Percentiles rank a stretch among this genome's conserved stretches.
These are phyloP conservation scores for Lasaia peninsularis DNA, from an alignment of 1,140 invertebrate genomes.

Conservation along the genomic window DNA sequence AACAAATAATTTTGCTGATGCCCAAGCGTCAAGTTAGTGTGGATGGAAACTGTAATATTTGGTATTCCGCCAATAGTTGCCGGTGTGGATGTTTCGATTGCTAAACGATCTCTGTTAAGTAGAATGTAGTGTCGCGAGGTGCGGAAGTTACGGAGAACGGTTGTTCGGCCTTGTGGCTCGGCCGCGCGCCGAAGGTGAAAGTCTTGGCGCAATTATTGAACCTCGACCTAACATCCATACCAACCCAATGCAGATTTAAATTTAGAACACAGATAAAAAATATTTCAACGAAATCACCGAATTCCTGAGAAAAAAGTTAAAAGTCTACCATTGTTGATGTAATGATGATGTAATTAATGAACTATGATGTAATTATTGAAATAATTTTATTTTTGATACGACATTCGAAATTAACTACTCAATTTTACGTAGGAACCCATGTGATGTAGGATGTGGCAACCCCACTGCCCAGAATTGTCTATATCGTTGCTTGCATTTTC, in stretches of 20 bases:
- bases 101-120: slow-evolving; percentile 23
- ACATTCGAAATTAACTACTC: no score
- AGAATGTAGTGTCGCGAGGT: slow-evolving; percentile 34
- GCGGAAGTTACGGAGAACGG: slow-evolving; percentile 57
- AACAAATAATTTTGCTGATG: no score
- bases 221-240: slow-evolving; percentile 39
- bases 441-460: no score
- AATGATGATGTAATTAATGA: no score
- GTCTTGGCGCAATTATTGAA: slow-evolving; percentile 64
- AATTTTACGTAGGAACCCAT: no score
- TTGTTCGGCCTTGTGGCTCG: slow-evolving; percentile 50
- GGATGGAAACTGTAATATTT: no score
- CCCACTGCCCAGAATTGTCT: no score
- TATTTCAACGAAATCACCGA: not conserved
- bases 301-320: not conserved
- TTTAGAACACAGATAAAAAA: slow-evolving; percentile 1
- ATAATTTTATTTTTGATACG: no score
- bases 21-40: no score
- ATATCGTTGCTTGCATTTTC: no score
- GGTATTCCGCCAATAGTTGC: not conserved
- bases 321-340: no score
- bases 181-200: slow-evolving; percentile 68
- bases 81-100: slow-evolving; percentile 19
- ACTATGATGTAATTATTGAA: no score
- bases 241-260: slow-evolving; percentile 12